Evolutionary conservation across 2,113 vertebrate genomes (phyloP), one percentile per base, ranked within the genome.

Genomic region (Oreochromis spilurus): DNA sequence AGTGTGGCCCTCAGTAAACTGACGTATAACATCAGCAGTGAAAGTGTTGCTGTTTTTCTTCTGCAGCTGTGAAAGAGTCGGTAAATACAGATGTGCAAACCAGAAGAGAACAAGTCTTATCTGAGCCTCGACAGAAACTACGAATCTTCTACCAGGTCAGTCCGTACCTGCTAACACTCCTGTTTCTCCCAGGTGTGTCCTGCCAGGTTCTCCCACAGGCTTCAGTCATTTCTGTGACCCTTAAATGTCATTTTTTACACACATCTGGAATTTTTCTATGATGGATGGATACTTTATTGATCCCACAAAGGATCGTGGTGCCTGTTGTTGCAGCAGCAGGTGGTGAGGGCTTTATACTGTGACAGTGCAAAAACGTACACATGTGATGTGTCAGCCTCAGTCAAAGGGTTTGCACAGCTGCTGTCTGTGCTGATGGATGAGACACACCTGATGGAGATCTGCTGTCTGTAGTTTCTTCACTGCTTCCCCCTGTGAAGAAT

Each of bases 131-230:
- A 9, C 98, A 98, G 92, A 99, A 99, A 75, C 94, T 99, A 75
- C 96, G 98, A 87, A 99, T 99, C 96, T 98, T 99, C 96, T 99
- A 99, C 93, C 98, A 99, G 98, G 98, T 94, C 7, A n/a, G 91
- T 75, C 24, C 0, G 1, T 45, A 4, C 7, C 8, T 26, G 40
- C 67, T 9, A 26, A 45, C 9, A 3, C 13, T 43, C 0, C n/a
- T 0, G 19, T 0, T 70, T 24, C 36, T 67, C 48, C 16, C 16
- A 19, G 43, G 12, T 45, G 10, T 50, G 4, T 9, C 19, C 50
- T 52, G 48, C 16, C 7, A 50, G 14, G 11, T 50, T 50, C 16
- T 52, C 36, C 62, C 62, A 24, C 36, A 24, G 36, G 1, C 36
- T 62, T n/a, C 16, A n/a, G 62, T 67, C 36, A 10, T 24, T 70